Percentiles rank a stretch among this genome's conserved stretches.
phyloP scores from a whole-genome alignment of 1,140 invertebrate species.

The Anastrepha ludens region DNA sequence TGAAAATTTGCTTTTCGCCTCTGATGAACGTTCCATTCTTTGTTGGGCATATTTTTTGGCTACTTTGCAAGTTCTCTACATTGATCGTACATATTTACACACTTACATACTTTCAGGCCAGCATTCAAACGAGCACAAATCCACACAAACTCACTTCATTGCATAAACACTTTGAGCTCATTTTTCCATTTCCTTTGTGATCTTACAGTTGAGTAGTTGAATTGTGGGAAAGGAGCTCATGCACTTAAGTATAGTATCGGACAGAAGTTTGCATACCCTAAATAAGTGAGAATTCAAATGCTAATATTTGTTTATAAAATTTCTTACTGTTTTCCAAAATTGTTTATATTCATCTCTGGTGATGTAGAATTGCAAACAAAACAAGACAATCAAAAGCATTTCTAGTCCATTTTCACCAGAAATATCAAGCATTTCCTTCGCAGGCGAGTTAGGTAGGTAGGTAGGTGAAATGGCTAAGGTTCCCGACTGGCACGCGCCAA shows the following conservation, averaged over 20 bases:
- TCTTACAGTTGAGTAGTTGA: constrained; percentile 42
- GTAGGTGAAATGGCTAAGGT: too few species aligned
- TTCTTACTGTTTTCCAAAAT: too few species aligned
- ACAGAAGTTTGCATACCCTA: too few species aligned
- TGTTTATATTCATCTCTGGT: too few species aligned
- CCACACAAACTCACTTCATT: background rate
- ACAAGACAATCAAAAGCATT: too few species aligned
- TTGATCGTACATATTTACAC: background rate
- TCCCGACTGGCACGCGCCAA: too few species aligned
- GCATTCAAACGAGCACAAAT: background rate
- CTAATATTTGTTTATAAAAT: too few species aligned
- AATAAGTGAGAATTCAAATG: too few species aligned
- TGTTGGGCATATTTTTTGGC: background rate
- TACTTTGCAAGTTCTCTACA: background rate
- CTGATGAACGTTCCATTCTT: background rate
- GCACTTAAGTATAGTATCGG: background rate
- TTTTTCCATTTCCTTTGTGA: constrained; percentile 47
- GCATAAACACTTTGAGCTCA: constrained; percentile 35
- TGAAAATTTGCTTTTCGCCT: constrained; percentile 20
- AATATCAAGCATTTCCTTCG: too few species aligned
- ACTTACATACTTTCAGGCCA: background rate
- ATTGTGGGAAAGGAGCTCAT: background rate
- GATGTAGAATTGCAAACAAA: too few species aligned
- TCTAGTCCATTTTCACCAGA: too few species aligned
- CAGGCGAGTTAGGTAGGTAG: too few species aligned